Percentiles rank a stretch among this genome's conserved stretches.
Conservation (phyloP, 2,797 vertebrate species). For the Lemur catta region DNA sequence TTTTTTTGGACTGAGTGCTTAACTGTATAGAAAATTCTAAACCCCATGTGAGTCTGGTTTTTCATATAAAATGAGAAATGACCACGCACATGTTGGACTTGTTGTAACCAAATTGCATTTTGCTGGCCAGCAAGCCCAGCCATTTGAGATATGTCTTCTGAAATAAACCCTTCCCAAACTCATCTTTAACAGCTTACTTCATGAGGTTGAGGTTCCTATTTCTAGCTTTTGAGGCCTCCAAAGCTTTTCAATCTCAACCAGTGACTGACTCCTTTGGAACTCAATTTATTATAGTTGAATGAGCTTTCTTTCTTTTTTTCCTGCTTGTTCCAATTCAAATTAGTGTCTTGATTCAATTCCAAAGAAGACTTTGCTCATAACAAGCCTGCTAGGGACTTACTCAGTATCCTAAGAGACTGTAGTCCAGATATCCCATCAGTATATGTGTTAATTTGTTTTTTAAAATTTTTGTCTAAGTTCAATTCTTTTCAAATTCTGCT, state of each 20-base stretch:
- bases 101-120: constrained; percentile 31
- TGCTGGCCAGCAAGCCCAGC: not conserved
- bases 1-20: not conserved
- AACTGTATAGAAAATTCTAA: constrained; percentile 51
- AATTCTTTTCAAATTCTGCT: constrained; percentile 18
- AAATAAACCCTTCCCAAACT: constrained; percentile 37
- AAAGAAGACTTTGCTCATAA: constrained; percentile 14
- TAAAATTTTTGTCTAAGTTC: not conserved
- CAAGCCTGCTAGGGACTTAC: not conserved
- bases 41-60: not conserved
- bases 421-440: not conserved
- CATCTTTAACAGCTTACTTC: not conserved
- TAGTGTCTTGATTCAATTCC: constrained; percentile 60
- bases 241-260: constrained; percentile 33
- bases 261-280: constrained; percentile 14
- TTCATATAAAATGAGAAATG: constrained; percentile 53
- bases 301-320: not conserved
- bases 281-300: constrained; percentile 48
- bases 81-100: not conserved
- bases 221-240: constrained; percentile 30
- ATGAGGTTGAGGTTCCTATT: not conserved
- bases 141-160: not conserved
- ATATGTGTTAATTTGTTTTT: not conserved
- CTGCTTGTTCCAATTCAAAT: constrained; percentile 45
- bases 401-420: not conserved